These are phyloP conservation scores for Drosophila sp. DNA, from an alignment of 1,140 invertebrate species.

Conservation along the genomic window DNA sequence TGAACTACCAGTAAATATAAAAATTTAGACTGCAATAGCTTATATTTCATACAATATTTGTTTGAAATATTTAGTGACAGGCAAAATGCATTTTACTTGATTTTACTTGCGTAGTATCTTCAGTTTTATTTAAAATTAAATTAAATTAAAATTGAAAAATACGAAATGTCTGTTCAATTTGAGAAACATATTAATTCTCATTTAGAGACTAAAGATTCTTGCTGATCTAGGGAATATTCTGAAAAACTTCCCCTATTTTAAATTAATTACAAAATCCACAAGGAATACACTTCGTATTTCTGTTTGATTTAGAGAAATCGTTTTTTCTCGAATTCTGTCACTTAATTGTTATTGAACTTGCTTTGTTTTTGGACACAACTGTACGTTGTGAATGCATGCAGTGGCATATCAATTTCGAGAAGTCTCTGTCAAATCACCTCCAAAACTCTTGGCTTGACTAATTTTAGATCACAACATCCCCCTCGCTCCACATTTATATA, in stretches of 20 bases:
- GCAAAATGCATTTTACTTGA: too few species aligned
- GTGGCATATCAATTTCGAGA: slow-evolving; percentile 47
- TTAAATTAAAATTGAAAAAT: too few species aligned
- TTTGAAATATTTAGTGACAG: too few species aligned
- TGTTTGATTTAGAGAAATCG: neutral
- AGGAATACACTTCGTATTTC: neutral
- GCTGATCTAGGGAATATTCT: too few species aligned
- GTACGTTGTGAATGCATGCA: slow-evolving; percentile 32
- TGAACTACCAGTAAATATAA: too few species aligned
- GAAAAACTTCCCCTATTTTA: neutral
- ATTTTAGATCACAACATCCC: slow-evolving; percentile 41
- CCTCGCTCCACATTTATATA: slow-evolving; percentile 2
- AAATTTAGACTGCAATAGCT: too few species aligned
- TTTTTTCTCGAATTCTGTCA: slow-evolving; percentile 5
- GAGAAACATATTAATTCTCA: too few species aligned
- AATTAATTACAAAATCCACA: slow-evolving; percentile 3
- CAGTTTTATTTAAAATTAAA: too few species aligned
- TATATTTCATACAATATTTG: too few species aligned
- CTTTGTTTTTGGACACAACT: slow-evolving; percentile 37
- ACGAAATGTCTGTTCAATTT: too few species aligned
- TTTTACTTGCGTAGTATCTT: too few species aligned
- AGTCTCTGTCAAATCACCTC: slow-evolving; percentile 36
- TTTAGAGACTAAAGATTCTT: too few species aligned
- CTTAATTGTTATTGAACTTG: slow-evolving; percentile 6
- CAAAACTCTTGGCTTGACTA: slow-evolving; percentile 35